These are phyloP conservation scores for Toxotes jaculatrix DNA, from an alignment of 2,113 vertebrate species.

Conservation along the genomic window DNA sequence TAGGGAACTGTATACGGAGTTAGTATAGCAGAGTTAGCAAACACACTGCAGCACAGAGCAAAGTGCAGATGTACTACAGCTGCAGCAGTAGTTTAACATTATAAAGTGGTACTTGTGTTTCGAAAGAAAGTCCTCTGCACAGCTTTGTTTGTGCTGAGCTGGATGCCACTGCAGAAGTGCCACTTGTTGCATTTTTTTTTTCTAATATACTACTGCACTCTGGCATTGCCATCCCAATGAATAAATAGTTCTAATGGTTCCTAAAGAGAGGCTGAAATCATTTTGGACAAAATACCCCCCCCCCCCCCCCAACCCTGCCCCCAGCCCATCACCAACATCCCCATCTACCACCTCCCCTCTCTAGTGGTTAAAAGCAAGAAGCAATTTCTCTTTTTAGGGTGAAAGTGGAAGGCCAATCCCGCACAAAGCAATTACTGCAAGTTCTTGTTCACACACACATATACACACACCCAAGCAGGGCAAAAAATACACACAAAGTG, in stretches of 20 bases:
- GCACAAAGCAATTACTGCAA: constrained; percentile 68
- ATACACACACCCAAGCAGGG: neutral
- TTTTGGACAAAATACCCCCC: constrained; percentile 56
- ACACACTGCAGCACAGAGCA: no score
- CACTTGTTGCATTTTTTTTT: constrained; percentile 45
- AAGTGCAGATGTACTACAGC: neutral
- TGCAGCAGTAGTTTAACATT: neutral
- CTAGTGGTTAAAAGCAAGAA: constrained; percentile 65
- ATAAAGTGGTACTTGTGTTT: constrained; percentile 8
- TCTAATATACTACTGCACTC: constrained; percentile 29
- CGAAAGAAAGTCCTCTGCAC: neutral
- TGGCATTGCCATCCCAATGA: constrained; percentile 29
- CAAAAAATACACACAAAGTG: neutral
- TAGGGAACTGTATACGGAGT: no score
- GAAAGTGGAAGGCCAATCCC: constrained; percentile 62
- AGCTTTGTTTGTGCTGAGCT: constrained; percentile 36
- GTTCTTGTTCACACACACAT: constrained; percentile 22
- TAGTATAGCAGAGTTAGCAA: no score
- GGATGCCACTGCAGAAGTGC: constrained; percentile 14
- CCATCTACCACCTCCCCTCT: constrained; percentile 33
- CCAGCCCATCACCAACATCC: constrained; percentile 19
- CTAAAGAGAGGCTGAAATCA: constrained; percentile 54
- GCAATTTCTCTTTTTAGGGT: constrained; percentile 67
- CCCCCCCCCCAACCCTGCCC: neutral
- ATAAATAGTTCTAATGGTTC: constrained; percentile 66